Percentiles rank a stretch among this genome's conserved stretches.
Evolutionary conservation across 2,888 invertebrate genomes (phyloP).

Genomic region (Drosophila barbarae): DNA sequence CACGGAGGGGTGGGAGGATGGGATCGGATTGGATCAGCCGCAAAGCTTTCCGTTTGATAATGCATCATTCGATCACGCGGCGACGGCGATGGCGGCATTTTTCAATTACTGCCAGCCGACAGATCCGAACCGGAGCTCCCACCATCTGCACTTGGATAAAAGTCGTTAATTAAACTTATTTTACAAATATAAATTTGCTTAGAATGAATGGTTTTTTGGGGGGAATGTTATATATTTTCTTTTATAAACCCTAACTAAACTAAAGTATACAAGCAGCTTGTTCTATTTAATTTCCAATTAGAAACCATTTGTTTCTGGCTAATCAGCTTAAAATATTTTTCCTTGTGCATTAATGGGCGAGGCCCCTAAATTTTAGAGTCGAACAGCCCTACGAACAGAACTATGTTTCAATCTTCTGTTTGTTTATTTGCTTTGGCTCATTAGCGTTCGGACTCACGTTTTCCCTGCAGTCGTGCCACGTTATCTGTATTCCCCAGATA

Average conservation of each 20-base stretch:
- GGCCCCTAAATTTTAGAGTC: conserved; percentile 9
- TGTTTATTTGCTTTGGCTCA: conserved; percentile 46
- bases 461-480: conserved; percentile 29
- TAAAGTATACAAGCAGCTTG: background rate
- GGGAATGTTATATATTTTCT: background rate
- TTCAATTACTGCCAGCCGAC: conserved; percentile 23
- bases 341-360: conserved; percentile 7
- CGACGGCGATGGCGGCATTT: conserved; percentile 21
- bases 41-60: conserved; percentile 37
- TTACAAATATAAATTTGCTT: background rate
- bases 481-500: conserved; percentile 10
- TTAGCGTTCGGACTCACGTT: conserved; percentile 57
- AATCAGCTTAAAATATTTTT: background rate
- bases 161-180: background rate
- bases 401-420: conserved; percentile 28
- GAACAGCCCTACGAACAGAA: conserved; percentile 13
- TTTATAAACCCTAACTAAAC: background rate
- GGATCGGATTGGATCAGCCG: conserved; percentile 31
- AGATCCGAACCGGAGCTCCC: background rate
- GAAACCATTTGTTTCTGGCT: no score
- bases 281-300: background rate
- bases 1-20: conserved; percentile 9
- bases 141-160: conserved; percentile 17
- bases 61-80: conserved; percentile 42
- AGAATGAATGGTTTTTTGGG: background rate